phyloP scores from a whole-genome alignment of 2,888 invertebrate genomes.

The Laothoe populi region DNA sequence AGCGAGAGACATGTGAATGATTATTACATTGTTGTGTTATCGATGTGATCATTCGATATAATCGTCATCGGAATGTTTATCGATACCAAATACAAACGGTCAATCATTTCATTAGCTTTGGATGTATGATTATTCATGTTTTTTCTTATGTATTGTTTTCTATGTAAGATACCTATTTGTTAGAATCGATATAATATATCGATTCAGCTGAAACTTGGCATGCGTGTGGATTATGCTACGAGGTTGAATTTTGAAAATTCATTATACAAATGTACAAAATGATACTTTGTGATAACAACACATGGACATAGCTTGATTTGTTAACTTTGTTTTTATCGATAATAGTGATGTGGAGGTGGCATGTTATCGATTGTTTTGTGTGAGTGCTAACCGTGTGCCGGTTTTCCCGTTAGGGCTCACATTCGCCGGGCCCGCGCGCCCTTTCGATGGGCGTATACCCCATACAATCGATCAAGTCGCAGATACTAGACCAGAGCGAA shows the following conservation, averaged over 20 bases:
- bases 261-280: conserved; percentile 48
- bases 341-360: conserved; percentile 67
- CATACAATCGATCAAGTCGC: conserved; percentile 94
- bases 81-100: conserved; percentile 43
- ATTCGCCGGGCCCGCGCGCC: conserved; percentile 96
- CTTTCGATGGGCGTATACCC: conserved; percentile 96
- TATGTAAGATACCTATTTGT: conserved; percentile 51
- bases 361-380: conserved; percentile 79
- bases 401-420: conserved; percentile 91
- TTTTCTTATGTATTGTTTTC: conserved; percentile 57
- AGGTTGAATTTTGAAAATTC: conserved; percentile 36
- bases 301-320: conserved; percentile 69
- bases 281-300: conserved; percentile 49
- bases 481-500: conserved; percentile 93
- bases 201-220: conserved; percentile 57
- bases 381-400: conserved; percentile 86
- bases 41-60: conserved; percentile 71
- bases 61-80: conserved; percentile 28
- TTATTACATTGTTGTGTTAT: conserved; percentile 66
- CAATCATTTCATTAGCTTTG: conserved; percentile 76
- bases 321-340: conserved; percentile 44
- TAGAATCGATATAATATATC: conserved; percentile 41
- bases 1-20: conserved; percentile 72
- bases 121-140: conserved; percentile 70
- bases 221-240: conserved; percentile 58